Base-by-base conservation (phyloP, 1,140 invertebrate genomes). In the Pissodes strobi region DNA sequence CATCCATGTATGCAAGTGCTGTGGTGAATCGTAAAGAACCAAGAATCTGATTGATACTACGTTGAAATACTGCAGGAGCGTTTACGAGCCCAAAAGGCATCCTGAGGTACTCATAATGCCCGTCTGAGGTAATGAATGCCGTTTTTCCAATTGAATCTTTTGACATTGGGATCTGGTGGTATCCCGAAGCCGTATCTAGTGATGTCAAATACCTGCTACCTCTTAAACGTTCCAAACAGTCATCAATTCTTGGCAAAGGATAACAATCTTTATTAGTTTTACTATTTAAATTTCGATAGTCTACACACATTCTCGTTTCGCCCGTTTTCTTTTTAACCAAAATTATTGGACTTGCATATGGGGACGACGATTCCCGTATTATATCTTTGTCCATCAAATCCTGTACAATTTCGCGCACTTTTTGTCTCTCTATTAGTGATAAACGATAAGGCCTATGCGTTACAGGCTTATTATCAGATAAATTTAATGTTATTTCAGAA, bases 71-170 rank as follows among this genome's bases (percentile, higher is more conserved):
- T 0, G 70, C 64, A 5, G 76, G 72, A 1, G 71, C 72, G 41
- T 71, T 76, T 0, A 60, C 65, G 0, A 79, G 46, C 0, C 76
- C 76, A 67, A 80, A 81, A 13, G 79, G 79, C 61, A 80, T 68
- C 46, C 69, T 64, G 0, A 68, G 27, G 53, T 74, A 82, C 61
- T 82, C 80, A 56, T 79, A 83, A 39, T 74, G 75, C 0, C 56
- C 72, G 41, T 74, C 73, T 0, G 72, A 72, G 72, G 77, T 79
- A 5, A 78, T 71, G 38, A 79, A 79, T 0, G 70, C 76, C 5
- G 76, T 79, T 22, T 67, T 63, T 23, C 65, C 74, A 59, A 75
- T 74, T 1, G 72, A 64, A 22, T 71, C 64, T 38, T 70, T 65
- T 39, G 74, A 71, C 1, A 78, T 21, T 1, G 55, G 65, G 0